Percentiles rank a stretch among this genome's conserved stretches.
Evolutionary conservation across 2,113 vertebrate species (phyloP).

Genomic region (Bujurquina vittata): DNA sequence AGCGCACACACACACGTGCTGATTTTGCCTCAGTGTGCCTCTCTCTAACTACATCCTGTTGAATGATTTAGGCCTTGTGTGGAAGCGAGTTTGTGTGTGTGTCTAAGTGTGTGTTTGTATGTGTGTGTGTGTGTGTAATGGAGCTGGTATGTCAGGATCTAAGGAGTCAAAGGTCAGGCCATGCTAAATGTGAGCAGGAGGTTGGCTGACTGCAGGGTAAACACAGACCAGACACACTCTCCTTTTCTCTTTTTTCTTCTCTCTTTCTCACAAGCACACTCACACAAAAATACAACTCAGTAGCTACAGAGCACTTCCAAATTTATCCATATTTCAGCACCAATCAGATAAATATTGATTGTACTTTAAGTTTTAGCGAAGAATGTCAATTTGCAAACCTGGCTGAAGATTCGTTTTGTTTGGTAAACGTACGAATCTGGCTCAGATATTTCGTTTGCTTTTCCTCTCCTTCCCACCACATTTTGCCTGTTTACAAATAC

Average conservation of each 20-base stretch:
- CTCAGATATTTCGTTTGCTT: slow-evolving; percentile 29
- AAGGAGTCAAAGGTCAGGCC: slow-evolving; percentile 74
- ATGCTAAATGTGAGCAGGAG: slow-evolving; percentile 80
- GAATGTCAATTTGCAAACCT: slow-evolving; percentile 50
- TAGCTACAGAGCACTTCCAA: not conserved
- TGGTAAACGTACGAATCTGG: slow-evolving; percentile 46
- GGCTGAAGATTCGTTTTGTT: slow-evolving; percentile 40
- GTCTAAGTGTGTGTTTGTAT: not conserved
- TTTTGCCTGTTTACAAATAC: slow-evolving; percentile 58
- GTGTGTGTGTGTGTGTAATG: slow-evolving; percentile 64
- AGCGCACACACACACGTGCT: slow-evolving; percentile 61
- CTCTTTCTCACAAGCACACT: not conserved
- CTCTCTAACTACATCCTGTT: slow-evolving; percentile 78
- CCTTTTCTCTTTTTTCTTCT: slow-evolving; percentile 7
- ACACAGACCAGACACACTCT: slow-evolving; percentile 74
- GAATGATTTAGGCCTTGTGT: slow-evolving; percentile 77
- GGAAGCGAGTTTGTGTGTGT: not conserved
- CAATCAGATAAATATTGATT: slow-evolving; percentile 25
- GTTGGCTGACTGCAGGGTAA: slow-evolving; percentile 77
- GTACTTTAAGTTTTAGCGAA: slow-evolving; percentile 13
- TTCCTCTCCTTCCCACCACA: slow-evolving; percentile 33
- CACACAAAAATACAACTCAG: slow-evolving; percentile 7
- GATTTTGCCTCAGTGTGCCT: slow-evolving; percentile 70
- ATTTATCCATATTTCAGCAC: slow-evolving; percentile 24
- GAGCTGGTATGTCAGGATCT: slow-evolving; percentile 78